These are phyloP conservation scores for Andinoacara biseriatus DNA, from an alignment of 2,113 vertebrate genomes.

Conservation along the genomic window DNA sequence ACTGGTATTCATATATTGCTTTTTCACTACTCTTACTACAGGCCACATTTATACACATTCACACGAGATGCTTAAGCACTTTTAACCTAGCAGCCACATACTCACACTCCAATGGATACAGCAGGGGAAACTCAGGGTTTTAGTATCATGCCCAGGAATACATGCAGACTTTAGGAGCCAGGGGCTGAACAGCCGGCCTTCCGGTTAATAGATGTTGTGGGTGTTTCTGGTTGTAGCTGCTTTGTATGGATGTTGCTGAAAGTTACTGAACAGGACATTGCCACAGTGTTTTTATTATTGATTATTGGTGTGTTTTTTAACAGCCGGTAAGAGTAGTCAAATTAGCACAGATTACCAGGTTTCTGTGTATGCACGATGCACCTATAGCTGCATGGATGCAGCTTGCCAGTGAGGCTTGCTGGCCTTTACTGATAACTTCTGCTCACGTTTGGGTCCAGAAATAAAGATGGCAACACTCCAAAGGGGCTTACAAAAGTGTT, in stretches of 20 bases:
- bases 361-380: too few species aligned
- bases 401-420: background rate
- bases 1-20: too few species aligned
- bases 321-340: too few species aligned
- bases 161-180: fast-evolving
- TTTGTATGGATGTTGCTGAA: too few species aligned
- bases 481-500: background rate
- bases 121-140: background rate
- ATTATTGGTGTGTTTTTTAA: too few species aligned
- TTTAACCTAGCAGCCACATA: background rate
- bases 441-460: background rate
- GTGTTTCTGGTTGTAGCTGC: background rate
- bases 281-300: too few species aligned
- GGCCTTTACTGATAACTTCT: background rate
- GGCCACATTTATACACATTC: background rate
- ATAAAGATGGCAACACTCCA: background rate
- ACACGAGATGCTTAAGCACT: background rate
- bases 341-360: too few species aligned
- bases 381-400: background rate
- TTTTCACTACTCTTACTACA: background rate
- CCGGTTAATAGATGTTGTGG: background rate
- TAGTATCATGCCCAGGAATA: background rate
- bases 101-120: background rate
- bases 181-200: fast-evolving
- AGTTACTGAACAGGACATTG: too few species aligned